These are phyloP conservation scores for Muscina levida DNA, from an alignment of 2,888 invertebrate genomes.

Conservation along the genomic window DNA sequence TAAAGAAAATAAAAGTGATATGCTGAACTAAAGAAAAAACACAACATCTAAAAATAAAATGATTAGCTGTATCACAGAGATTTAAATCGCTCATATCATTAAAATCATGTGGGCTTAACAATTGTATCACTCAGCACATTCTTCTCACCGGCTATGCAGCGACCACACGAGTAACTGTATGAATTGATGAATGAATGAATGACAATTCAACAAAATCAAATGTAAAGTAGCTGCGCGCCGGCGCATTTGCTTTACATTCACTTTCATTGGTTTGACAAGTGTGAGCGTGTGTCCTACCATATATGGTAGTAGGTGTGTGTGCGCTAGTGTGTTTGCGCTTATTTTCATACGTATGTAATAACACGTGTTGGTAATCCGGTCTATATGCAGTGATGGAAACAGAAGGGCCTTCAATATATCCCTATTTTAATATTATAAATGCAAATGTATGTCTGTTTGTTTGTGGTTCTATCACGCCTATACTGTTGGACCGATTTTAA, in stretches of 20 bases:
- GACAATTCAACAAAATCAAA: neutral
- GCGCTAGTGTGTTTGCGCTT: neutral
- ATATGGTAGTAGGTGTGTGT: neutral
- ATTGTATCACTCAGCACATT: neutral
- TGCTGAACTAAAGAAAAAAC: neutral
- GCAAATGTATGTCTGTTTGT: too few species aligned
- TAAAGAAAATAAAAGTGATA: constrained; percentile 3
- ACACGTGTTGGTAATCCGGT: constrained; percentile 65
- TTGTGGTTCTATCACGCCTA: too few species aligned
- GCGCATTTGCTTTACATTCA: constrained; percentile 3
- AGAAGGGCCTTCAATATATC: too few species aligned
- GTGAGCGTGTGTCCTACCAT: neutral
- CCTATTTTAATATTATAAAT: too few species aligned
- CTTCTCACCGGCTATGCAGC: neutral
- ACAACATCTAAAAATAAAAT: too few species aligned
- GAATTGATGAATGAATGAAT: neutral
- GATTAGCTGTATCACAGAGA: neutral
- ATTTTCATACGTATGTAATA: constrained; percentile 33
- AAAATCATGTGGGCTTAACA: neutral
- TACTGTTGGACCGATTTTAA: too few species aligned
- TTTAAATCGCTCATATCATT: neutral
- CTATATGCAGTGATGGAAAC: too few species aligned
- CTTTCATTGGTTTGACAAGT: constrained; percentile 5
- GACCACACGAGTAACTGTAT: neutral
- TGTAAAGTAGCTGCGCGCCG: constrained; percentile 2